phyloP scores from a whole-genome alignment of 2,113 vertebrate genomes.

The Aegotheles bennettii region DNA sequence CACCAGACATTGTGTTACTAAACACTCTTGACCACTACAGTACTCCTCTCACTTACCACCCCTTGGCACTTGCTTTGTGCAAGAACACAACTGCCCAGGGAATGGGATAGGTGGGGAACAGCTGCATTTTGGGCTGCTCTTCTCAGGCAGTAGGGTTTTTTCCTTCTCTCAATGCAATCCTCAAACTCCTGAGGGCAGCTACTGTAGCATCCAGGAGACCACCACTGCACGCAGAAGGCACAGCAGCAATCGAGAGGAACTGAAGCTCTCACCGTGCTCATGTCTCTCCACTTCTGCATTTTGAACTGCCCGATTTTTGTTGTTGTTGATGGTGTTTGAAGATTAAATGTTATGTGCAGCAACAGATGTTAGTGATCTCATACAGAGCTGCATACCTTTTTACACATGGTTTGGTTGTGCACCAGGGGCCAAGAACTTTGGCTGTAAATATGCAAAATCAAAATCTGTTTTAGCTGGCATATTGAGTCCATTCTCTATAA shows the following conservation, averaged over 20 bases:
- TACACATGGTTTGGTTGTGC: slow-evolving; percentile 33
- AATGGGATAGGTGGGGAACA: not conserved
- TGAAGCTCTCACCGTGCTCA: not conserved
- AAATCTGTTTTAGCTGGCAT: slow-evolving; percentile 49
- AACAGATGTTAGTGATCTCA: slow-evolving; percentile 56
- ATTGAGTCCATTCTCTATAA: slow-evolving; percentile 29
- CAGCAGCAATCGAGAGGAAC: not conserved
- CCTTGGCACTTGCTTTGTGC: not conserved
- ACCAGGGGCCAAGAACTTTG: slow-evolving; percentile 40
- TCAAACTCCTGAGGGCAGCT: not conserved
- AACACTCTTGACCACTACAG: not conserved
- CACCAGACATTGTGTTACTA: not conserved
- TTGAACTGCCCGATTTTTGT: not conserved
- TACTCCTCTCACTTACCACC: not conserved
- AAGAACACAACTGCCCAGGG: not conserved
- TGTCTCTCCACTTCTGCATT: not conserved
- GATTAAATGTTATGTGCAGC: slow-evolving; percentile 29
- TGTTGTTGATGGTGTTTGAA: not conserved
- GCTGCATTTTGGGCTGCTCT: not conserved
- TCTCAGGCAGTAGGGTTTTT: not conserved
- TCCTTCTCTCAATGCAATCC: not conserved
- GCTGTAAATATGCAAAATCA: slow-evolving; percentile 51
- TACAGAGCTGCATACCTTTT: slow-evolving; percentile 37
- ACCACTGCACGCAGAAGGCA: not conserved
- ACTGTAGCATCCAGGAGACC: not conserved